Conservation (phyloP, 2,797 vertebrate genomes). For the Alcedo atthis region DNA sequence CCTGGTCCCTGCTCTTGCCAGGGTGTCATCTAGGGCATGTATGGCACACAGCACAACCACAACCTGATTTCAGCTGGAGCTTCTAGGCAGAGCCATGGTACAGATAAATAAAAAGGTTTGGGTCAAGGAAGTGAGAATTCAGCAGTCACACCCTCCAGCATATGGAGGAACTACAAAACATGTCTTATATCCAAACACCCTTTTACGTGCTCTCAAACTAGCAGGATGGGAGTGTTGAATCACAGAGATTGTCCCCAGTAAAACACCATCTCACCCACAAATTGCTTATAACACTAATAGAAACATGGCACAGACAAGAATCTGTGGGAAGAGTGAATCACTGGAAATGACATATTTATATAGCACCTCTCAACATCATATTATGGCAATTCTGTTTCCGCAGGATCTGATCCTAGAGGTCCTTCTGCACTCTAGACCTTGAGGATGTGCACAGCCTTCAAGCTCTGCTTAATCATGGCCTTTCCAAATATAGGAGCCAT, state of each 20-base stretch:
- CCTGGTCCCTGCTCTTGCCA: not conserved
- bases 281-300: constrained; percentile 54
- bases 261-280: constrained; percentile 49
- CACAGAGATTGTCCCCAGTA: constrained; percentile 36
- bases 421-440: not conserved
- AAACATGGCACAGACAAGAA: constrained; percentile 29
- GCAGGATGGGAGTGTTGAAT: constrained; percentile 30
- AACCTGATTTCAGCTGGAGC: constrained; percentile 6
- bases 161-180: rapidly evolving
- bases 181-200: not conserved
- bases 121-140: not conserved
- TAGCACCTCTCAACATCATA: not conserved
- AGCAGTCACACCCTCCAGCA: not conserved
- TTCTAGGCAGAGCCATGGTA: not conserved
- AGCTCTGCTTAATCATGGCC: not conserved
- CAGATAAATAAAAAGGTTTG: not conserved
- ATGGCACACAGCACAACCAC: not conserved
- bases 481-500: not conserved
- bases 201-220: not conserved
- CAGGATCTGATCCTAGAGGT: not conserved
- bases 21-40: not conserved
- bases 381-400: not conserved
- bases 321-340: constrained; percentile 62
- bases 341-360: constrained; percentile 50
- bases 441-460: not conserved